A percentile compares a stretch with the other conserved stretches of the same genome.
phyloP scores from a whole-genome alignment of 92 coral and sea anemone genomes.

The Epizoanthus fatuus region DNA sequence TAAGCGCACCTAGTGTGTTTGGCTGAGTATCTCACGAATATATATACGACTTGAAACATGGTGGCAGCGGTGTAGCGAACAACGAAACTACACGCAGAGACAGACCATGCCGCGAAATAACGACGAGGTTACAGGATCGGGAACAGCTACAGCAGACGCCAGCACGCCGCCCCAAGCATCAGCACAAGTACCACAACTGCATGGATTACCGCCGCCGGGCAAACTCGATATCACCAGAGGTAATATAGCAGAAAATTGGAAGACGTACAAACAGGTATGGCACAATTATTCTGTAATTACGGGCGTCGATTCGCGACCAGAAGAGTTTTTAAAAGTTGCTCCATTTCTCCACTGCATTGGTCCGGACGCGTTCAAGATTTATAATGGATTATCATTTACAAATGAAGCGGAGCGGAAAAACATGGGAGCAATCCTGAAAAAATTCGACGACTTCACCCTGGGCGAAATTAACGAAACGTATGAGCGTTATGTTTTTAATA shows the following conservation, averaged over 20 bases:
- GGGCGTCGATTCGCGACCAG: conserved; percentile 48
- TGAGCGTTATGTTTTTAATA: conserved; percentile 47
- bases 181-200: background rate
- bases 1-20: background rate
- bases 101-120: background rate
- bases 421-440: conserved; percentile 18
- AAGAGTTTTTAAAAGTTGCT: conserved; percentile 58
- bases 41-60: background rate
- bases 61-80: conserved; percentile 9
- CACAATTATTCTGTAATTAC: conserved; percentile 36
- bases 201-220: background rate
- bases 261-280: too few species aligned
- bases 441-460: conserved; percentile 49
- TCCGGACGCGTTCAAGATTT: conserved; percentile 58
- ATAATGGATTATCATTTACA: conserved; percentile 53
- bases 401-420: conserved; percentile 17
- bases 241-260: background rate
- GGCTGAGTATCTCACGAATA: too few species aligned
- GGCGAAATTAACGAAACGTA: conserved; percentile 58
- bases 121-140: background rate
- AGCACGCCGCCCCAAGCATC: background rate
- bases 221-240: background rate
- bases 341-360: conserved; percentile 66
- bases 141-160: too few species aligned
- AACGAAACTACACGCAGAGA: background rate